A percentile compares a stretch with the other conserved stretches of the same genome.
Conservation (phyloP, 2,888 invertebrate genomes). For the Cosmia trapezina region DNA sequence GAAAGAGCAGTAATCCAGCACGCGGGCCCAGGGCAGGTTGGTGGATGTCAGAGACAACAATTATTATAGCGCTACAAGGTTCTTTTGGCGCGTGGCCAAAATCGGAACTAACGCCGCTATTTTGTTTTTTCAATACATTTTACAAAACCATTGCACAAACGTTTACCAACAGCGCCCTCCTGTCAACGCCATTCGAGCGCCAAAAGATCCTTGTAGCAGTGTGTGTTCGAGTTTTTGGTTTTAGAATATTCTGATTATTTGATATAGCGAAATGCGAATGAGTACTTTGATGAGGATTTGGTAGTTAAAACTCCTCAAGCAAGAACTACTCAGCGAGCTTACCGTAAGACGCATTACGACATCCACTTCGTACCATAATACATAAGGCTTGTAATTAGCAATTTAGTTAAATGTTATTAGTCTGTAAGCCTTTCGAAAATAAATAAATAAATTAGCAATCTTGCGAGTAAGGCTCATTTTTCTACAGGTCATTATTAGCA, state of each 20-base stretch:
- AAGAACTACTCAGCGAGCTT: too few species aligned
- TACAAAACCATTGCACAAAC: not conserved
- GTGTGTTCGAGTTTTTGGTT: not conserved
- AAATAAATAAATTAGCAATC: too few species aligned
- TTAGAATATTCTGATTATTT: not conserved
- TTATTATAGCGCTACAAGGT: not conserved
- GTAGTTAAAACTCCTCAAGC: not conserved
- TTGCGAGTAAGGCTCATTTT: not conserved
- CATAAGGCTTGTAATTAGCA: too few species aligned
- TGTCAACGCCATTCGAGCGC: not conserved
- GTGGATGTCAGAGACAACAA: not conserved
- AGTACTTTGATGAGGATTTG: not conserved
- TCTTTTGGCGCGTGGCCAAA: not conserved
- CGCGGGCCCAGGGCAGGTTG: not conserved
- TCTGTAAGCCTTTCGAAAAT: too few species aligned
- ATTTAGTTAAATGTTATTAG: too few species aligned
- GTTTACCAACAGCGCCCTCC: not conserved
- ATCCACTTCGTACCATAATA: not conserved
- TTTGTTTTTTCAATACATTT: not conserved
- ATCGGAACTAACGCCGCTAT: not conserved
- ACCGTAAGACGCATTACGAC: not conserved
- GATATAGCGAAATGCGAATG: not conserved
- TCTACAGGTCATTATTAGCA: not conserved
- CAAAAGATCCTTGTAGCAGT: not conserved
- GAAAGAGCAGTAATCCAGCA: not conserved